These are phyloP conservation scores for Zalophus californianus DNA, from an alignment of 2,797 vertebrate species.

Conservation along the genomic window DNA sequence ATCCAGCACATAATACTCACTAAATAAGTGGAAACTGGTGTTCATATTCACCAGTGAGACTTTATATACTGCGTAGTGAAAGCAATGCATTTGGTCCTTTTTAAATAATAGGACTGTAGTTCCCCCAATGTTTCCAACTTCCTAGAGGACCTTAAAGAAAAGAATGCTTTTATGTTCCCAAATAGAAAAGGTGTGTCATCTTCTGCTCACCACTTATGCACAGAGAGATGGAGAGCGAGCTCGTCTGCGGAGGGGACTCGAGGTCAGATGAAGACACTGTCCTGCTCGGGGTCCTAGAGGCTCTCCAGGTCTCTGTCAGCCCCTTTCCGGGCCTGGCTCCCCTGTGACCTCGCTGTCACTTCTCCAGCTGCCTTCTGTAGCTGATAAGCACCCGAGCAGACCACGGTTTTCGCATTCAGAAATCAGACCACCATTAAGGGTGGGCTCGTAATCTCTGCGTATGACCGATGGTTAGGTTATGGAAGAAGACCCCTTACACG, in stretches of 20 bases:
- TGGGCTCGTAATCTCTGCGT: background rate
- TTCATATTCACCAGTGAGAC: background rate
- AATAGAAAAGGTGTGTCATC: background rate
- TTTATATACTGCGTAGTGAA: background rate
- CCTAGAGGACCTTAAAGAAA: slow-evolving; percentile 14
- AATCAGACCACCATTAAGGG: background rate
- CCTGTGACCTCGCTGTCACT: background rate
- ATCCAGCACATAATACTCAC: background rate
- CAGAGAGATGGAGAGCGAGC: background rate
- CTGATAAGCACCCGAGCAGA: background rate
- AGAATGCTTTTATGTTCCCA: background rate
- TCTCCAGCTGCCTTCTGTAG: background rate
- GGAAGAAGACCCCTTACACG: background rate
- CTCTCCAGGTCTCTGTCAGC: background rate
- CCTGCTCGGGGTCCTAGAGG: background rate
- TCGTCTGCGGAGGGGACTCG: background rate
- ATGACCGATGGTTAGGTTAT: background rate
- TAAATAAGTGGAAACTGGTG: background rate
- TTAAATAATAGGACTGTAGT: background rate
- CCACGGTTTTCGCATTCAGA: background rate
- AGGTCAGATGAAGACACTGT: background rate
- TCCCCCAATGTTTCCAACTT: background rate
- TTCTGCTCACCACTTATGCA: background rate
- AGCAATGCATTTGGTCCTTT: background rate
- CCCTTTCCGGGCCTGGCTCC: background rate